These are phyloP conservation scores for Channa argus DNA, from an alignment of 2,113 vertebrate genomes.

Conservation along the genomic window DNA sequence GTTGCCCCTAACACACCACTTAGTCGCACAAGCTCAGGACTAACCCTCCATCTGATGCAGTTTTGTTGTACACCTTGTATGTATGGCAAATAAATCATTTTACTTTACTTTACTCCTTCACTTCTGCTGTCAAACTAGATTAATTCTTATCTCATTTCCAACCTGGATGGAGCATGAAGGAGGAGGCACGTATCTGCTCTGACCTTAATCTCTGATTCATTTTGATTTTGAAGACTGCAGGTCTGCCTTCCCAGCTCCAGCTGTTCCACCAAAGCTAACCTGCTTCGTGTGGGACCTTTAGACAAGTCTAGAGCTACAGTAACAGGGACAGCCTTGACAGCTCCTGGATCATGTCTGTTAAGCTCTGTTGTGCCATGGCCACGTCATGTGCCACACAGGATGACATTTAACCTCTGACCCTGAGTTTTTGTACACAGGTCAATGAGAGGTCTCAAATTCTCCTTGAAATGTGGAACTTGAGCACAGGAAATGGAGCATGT, in stretches of 20 bases:
- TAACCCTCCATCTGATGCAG: no score
- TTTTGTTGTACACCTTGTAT: no score
- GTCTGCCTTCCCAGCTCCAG: slow-evolving; percentile 42
- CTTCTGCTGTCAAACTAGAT: slow-evolving; percentile 9
- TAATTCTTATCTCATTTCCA: slow-evolving; percentile 5
- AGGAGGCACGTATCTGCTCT: slow-evolving; percentile 29
- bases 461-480: slow-evolving; percentile 13
- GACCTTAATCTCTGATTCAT: slow-evolving; percentile 35
- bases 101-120: no score
- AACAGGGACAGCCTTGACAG: background rate
- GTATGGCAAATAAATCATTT: no score
- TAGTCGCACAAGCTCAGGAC: no score
- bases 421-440: slow-evolving; percentile 16
- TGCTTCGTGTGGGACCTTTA: slow-evolving; percentile 4
- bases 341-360: slow-evolving; percentile 20
- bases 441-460: slow-evolving; percentile 1
- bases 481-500: slow-evolving; percentile 36
- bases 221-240: slow-evolving; percentile 14
- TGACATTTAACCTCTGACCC: slow-evolving; percentile 43
- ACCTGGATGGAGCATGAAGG: no score
- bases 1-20: no score
- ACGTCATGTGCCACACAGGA: background rate
- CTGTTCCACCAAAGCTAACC: slow-evolving; percentile 47
- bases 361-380: background rate
- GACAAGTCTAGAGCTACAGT: background rate